Conservation (phyloP, 2,113 vertebrate genomes). For the Sphyrna mokarran region DNA sequence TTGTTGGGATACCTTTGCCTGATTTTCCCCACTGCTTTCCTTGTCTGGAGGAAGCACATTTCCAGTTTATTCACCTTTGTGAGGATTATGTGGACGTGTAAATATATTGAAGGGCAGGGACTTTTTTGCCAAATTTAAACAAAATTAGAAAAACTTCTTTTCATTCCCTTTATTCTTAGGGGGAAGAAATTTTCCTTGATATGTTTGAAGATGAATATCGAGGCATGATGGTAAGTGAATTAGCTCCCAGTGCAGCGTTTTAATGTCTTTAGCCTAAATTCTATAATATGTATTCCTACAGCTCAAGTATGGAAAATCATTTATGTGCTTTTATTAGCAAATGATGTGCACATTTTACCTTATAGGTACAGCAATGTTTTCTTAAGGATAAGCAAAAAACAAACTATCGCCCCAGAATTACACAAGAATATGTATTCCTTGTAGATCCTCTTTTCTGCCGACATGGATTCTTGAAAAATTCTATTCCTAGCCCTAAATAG, state of each 20-base stretch:
- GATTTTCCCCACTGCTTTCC: background rate
- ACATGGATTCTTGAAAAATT: background rate
- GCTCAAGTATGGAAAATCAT: background rate
- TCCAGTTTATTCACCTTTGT: background rate
- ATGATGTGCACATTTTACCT: background rate
- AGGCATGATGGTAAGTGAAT: slow-evolving; percentile 82
- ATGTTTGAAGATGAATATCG: slow-evolving; percentile 98
- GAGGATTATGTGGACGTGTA: background rate
- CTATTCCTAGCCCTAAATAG: background rate
- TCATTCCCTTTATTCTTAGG: slow-evolving; percentile 56
- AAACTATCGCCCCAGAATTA: background rate
- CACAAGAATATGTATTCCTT: background rate
- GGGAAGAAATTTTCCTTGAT: slow-evolving; percentile 96
- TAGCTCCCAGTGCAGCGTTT: too few species aligned
- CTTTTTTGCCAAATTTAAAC: background rate
- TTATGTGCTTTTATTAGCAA: background rate
- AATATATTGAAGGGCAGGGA: too few species aligned
- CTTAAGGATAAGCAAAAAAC: background rate
- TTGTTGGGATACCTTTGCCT: background rate
- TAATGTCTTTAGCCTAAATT: background rate
- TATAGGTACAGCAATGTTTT: background rate
- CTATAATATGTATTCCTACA: background rate
- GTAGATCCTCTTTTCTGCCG: background rate
- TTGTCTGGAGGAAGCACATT: background rate
- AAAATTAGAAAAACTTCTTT: background rate